phyloP scores from a whole-genome alignment of 2,797 vertebrate genomes.

The Anableps anableps region DNA sequence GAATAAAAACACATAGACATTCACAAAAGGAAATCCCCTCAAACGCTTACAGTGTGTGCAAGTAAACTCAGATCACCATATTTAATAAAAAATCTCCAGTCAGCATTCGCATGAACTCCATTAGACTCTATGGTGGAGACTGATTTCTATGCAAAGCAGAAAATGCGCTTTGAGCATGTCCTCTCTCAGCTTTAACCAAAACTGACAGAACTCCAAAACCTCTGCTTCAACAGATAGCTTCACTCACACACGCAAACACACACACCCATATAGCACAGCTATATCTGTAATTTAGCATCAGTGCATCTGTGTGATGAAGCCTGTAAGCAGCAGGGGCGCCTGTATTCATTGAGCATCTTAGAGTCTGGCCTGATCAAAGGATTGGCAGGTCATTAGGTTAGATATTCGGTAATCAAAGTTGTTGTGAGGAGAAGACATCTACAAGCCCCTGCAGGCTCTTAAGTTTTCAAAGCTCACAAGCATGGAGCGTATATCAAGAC shows the following conservation, averaged over 20 bases:
- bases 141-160: constrained; percentile 59
- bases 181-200: constrained; percentile 39
- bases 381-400: constrained; percentile 57
- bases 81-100: constrained; percentile 47
- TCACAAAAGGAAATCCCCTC: not conserved
- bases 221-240: constrained; percentile 15
- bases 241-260: constrained; percentile 6
- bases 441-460: constrained; percentile 16
- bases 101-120: constrained; percentile 42
- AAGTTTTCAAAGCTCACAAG: constrained; percentile 31
- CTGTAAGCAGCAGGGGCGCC: constrained; percentile 23
- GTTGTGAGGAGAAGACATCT: constrained; percentile 32
- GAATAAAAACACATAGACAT: constrained; percentile 4
- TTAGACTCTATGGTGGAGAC: constrained; percentile 36
- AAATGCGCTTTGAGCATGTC: constrained; percentile 50
- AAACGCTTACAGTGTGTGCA: constrained; percentile 17
- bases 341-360: constrained; percentile 37
- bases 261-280: constrained; percentile 15
- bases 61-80: constrained; percentile 30
- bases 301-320: constrained; percentile 42
- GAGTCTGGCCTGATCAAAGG: constrained; percentile 54
- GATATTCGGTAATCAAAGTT: constrained; percentile 59
- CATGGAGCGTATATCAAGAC: not conserved
- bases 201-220: constrained; percentile 45
- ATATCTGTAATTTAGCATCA: constrained; percentile 68